Evolutionary conservation across 92 coral and sea anemone species (phyloP), one percentile per base, ranked within the genome.

Genomic region (Hydrozoanthus gracilis): DNA sequence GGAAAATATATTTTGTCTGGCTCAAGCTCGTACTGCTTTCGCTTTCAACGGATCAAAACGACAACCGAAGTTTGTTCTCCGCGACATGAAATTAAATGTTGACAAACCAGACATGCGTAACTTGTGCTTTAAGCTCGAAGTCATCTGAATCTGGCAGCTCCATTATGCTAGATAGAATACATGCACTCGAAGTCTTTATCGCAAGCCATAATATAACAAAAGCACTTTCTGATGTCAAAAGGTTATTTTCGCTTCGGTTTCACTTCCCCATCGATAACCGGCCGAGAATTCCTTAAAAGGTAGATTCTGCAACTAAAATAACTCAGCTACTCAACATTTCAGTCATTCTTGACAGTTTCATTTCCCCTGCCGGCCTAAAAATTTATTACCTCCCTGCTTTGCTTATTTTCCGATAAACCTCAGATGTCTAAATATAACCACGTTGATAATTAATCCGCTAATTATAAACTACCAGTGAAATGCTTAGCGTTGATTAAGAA

Each of bases 211-310:
- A 48, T 10, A 46, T 48, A 74, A 50, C 39, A 51, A 74, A 10
- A 17, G n/a, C 13, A n/a, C 39, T n/a, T 39, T 74, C 11, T 49
- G 5, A n/a, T 44, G 60, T 17, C 58, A 50, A 51, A 47, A 74
- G 79, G 51, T 50, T 51, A 50, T 18, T 47, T 47, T 50, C 62
- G 27, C 44, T 50, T 46, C 2, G 10, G 51, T 50, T 74, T 74
- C 62, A 15, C 54, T 74, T 46, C 48, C 60, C 10, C 15, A 16
- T 15, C 20, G 58, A 74, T 16, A 74, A 74, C 20, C 47, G 44
- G 54, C 48, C 61, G 9, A 50, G 18, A 74, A 74, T 74, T 74
- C 79, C 79, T 50, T 74, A 74, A 50, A 74, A 74, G 79, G 79
- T 60, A 74, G 79, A 74, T 44, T 48, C 44, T 58, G 47, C 54